Conservation (phyloP, 2,113 vertebrate species). For the Dolichallabes microphthalmus region DNA sequence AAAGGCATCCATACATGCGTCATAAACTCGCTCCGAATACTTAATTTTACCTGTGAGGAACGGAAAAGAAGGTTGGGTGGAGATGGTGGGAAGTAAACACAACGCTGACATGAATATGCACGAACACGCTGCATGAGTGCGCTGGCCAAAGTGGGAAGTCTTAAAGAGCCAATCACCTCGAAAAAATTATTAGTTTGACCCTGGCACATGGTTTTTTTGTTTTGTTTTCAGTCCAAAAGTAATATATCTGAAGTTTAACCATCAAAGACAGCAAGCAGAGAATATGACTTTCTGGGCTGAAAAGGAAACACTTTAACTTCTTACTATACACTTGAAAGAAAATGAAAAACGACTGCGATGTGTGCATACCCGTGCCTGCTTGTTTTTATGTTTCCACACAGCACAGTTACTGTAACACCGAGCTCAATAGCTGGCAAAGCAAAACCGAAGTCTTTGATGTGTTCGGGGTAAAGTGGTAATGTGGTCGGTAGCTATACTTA, state of each 20-base stretch:
- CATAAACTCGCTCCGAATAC: slow-evolving; percentile 97
- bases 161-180: slow-evolving; percentile 51
- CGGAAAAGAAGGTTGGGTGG: slow-evolving; percentile 5
- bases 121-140: slow-evolving; percentile 53
- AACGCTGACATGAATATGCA: slow-evolving; percentile 33
- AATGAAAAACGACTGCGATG: slow-evolving; percentile 34
- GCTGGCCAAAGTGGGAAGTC: slow-evolving; percentile 44
- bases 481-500: slow-evolving; percentile 76
- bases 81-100: slow-evolving; percentile 16
- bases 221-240: slow-evolving; percentile 53
- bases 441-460: neutral
- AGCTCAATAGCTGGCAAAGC: neutral
- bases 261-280: slow-evolving; percentile 57
- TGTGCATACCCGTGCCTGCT: neutral
- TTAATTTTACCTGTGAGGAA: slow-evolving; percentile 93
- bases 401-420: neutral
- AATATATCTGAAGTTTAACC: slow-evolving; percentile 71
- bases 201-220: too few relatives aligned
- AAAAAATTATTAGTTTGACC: too few relatives aligned
- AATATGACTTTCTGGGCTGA: slow-evolving; percentile 30
- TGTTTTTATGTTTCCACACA: neutral
- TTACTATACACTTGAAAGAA: slow-evolving; percentile 19
- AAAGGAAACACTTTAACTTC: slow-evolving; percentile 52
- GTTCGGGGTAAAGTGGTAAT: neutral
- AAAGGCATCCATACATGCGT: slow-evolving; percentile 98